These are phyloP conservation scores for Thamnophis sirtalis DNA, from an alignment of 2,113 vertebrate genomes.

Conservation along the genomic window DNA sequence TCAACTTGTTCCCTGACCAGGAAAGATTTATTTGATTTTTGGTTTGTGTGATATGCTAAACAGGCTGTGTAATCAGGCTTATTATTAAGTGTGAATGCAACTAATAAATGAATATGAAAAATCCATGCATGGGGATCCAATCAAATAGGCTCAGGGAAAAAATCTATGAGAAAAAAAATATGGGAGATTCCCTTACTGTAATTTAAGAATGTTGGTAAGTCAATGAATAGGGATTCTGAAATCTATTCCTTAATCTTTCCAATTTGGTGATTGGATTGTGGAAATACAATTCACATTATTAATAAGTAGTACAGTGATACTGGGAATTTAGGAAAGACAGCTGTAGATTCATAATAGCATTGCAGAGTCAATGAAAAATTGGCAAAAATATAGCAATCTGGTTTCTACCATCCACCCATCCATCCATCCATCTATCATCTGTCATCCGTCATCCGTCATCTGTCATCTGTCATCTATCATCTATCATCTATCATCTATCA, in stretches of 20 bases:
- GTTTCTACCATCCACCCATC: too few relatives aligned
- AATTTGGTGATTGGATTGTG: background rate
- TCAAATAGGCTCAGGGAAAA: background rate
- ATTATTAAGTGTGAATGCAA: too few relatives aligned
- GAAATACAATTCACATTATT: background rate
- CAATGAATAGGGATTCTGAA: background rate
- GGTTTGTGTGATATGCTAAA: background rate
- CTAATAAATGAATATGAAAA: background rate
- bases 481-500: too few relatives aligned
- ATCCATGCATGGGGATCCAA: background rate
- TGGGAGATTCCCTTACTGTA: background rate
- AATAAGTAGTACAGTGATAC: background rate
- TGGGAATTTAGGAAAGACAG: background rate
- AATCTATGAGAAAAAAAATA: background rate
- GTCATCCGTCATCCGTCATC: too few relatives aligned
- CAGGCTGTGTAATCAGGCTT: background rate
- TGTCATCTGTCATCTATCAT: too few relatives aligned
- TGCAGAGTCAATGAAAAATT: background rate
- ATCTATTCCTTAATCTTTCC: background rate
- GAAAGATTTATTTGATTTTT: background rate
- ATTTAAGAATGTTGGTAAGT: background rate
- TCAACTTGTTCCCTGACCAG: background rate
- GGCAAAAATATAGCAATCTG: background rate
- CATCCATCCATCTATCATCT: too few relatives aligned
- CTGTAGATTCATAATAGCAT: background rate